A percentile compares a stretch with the other conserved stretches of the same genome.
Evolutionary conservation across 2,888 invertebrate genomes (phyloP).

Genomic region (Rotaria socialis): DNA sequence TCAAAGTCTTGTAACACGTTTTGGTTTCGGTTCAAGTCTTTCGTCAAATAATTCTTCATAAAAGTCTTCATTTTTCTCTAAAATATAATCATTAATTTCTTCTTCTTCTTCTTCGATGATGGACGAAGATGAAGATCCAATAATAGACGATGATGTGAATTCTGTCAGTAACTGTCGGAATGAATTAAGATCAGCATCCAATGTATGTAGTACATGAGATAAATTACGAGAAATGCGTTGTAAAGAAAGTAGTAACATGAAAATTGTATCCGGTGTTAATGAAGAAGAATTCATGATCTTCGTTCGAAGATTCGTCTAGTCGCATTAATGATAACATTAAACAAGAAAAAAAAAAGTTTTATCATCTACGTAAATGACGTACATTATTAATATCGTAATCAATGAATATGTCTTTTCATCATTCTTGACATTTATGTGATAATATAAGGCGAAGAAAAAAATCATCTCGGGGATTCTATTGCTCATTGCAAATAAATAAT

Average conservation of each 20-base stretch:
- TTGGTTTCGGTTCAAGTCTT: neutral
- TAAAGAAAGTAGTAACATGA: neutral
- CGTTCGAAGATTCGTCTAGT: neutral
- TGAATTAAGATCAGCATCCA: neutral
- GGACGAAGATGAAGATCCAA: neutral
- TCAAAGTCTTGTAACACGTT: neutral
- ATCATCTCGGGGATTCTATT: neutral
- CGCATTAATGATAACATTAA: neutral
- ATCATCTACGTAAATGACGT: neutral
- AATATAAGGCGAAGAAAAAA: neutral
- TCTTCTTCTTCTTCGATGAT: neutral
- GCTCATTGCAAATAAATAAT: neutral
- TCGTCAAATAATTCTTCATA: neutral
- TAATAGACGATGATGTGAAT: neutral
- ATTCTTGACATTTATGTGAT: neutral
- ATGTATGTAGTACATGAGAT: neutral
- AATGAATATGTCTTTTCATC: neutral
- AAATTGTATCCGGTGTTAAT: neutral
- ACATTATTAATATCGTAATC: constrained; percentile 14
- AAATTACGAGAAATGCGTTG: neutral
- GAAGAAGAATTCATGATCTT: neutral
- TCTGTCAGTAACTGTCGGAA: neutral
- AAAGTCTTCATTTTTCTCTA: neutral
- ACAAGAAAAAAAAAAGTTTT: neutral
- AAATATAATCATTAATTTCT: neutral